These are phyloP conservation scores for Delichon dasypus DNA, from an alignment of 2,797 vertebrate genomes.

Conservation along the genomic window DNA sequence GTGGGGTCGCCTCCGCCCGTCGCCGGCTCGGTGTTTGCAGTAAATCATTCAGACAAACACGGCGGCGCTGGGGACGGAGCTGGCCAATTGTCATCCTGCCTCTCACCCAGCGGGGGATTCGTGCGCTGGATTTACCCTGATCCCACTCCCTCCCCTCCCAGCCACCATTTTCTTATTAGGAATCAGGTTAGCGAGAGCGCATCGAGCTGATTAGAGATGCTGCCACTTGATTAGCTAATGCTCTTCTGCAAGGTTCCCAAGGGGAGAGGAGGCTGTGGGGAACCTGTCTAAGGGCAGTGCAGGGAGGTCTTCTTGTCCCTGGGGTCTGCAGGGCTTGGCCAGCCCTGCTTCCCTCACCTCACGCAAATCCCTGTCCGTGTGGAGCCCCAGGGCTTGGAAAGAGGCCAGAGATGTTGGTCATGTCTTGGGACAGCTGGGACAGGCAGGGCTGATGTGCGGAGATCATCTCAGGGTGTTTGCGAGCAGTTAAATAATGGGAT, in stretches of 20 bases:
- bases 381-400: background rate
- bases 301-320: background rate
- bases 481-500: fast-evolving
- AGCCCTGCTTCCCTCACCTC: background rate
- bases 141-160: background rate
- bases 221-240: conserved; percentile 67
- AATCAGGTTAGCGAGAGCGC: conserved; percentile 60
- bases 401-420: background rate
- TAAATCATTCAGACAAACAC: conserved; percentile 48
- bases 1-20: background rate
- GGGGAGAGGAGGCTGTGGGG: background rate
- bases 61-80: background rate
- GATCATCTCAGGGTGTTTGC: fast-evolving
- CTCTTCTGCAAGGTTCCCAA: conserved; percentile 14
- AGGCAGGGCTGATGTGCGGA: background rate
- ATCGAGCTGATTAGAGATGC: conserved; percentile 70
- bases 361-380: fast-evolving
- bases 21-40: background rate
- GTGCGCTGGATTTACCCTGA: background rate
- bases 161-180: conserved; percentile 67
- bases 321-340: background rate
- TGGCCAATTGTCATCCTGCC: conserved; percentile 1
- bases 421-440: background rate
- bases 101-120: background rate
- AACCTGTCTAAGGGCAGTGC: background rate